Base-by-base conservation (phyloP, 1,140 invertebrate genomes). In the Eupristina koningsbergeri region DNA sequence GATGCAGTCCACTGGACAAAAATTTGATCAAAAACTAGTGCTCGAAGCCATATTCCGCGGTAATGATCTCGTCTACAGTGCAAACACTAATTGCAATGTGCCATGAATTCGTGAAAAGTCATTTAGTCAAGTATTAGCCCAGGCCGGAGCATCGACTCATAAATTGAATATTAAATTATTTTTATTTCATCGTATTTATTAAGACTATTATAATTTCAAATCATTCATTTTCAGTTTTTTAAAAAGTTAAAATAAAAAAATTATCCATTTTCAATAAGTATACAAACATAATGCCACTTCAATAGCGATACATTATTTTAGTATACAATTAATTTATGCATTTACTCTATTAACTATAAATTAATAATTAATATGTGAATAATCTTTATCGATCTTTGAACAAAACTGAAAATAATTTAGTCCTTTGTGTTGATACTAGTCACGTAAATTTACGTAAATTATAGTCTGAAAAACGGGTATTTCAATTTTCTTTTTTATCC, bases 1-100 rank as follows among this genome's bases (percentile, higher is more conserved):
- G 75, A 87, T 91, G 79, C 86, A 89, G 58, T 87, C 88, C 34
- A 86, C 83, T 22, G 90, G 89, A 15, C 85, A 86, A 47, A 85
- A 88, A 45, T 89, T 88, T 77, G 88, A 91, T 84, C 86, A 88
- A 79, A 88, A 88, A 84, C 84, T 84, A 19, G 67, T 89, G 39
- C 86, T 91, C 84, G 90, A 91, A 47, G 89, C 90, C 19, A 90
- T 90, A 86, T 91, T 90, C 67, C 88, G 90, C 36, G 90, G 90
- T 1, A 86, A 85, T 58, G 87, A 91, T 87, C 87, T 91, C 73
- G 84, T 88, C 71, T 91, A 91, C 81, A 39, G 26, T 26, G 26
- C 47, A 8, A 0, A 36, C 22, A 31, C 19, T 41, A 71, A 71
- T 41, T 71, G 67, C n/a, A 71, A 71, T 41, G 36, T 71, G 1